Conservation (phyloP, 2,888 invertebrate genomes). For the Copidosoma aretas region DNA sequence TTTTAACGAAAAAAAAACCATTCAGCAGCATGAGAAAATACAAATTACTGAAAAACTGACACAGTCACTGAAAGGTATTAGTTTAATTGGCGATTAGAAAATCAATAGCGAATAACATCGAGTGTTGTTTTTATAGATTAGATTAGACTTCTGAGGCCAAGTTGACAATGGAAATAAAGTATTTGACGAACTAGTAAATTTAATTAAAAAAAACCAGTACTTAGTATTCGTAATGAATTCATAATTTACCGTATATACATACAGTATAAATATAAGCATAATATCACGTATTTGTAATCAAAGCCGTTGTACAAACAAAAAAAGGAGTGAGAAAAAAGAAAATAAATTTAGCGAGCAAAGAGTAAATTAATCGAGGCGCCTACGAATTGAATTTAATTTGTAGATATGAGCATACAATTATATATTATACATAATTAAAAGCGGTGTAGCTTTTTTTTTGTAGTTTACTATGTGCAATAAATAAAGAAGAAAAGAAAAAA, state of each 20-base stretch:
- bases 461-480: constrained; percentile 35
- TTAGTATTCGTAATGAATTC: too few species aligned
- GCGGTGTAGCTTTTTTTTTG: constrained; percentile 23
- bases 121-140: neutral
- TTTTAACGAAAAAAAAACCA: neutral
- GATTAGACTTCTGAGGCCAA: neutral
- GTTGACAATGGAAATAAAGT: neutral
- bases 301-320: constrained; percentile 1
- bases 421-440: neutral
- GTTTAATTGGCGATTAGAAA: neutral
- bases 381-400: constrained; percentile 1
- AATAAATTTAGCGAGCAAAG: neutral
- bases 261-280: neutral
- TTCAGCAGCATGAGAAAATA: neutral
- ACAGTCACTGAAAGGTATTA: neutral
- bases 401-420: neutral
- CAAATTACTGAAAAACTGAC: neutral
- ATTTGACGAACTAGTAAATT: neutral
- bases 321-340: neutral
- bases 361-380: neutral
- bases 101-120: too few species aligned
- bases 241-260: too few species aligned
- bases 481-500: constrained; percentile 17
- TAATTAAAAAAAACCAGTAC: neutral
- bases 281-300: neutral